phyloP scores from a whole-genome alignment of 2,888 invertebrate genomes.

The Callinectes sapidus region DNA sequence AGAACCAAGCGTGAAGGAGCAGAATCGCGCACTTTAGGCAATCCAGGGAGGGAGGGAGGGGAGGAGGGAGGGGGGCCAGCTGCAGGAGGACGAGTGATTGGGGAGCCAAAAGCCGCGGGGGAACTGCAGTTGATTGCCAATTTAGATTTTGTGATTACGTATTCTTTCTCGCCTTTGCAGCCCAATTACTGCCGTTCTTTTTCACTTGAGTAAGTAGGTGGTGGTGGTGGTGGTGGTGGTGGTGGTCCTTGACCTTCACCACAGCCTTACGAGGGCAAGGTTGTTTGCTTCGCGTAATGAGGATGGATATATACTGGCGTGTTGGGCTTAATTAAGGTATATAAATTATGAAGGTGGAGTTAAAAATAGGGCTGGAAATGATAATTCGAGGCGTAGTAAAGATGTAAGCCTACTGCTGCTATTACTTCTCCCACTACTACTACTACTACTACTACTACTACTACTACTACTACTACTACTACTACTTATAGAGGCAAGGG shows the following conservation, averaged over 20 bases:
- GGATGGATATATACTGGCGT: constrained; percentile 8
- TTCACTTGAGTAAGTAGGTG: neutral
- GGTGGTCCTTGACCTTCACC: neutral
- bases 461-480: neutral
- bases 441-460: neutral
- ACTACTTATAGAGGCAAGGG: neutral
- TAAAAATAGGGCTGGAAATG: neutral
- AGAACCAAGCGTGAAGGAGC: neutral
- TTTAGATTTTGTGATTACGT: constrained; percentile 33
- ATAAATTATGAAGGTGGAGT: constrained; percentile 3
- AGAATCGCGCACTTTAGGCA: neutral
- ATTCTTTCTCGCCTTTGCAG: constrained; percentile 19
- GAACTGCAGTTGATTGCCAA: constrained; percentile 15
- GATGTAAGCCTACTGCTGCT: neutral
- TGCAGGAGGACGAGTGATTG: neutral
- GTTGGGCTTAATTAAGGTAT: neutral
- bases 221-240: neutral
- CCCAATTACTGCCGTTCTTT: neutral
- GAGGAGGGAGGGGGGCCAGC: neutral
- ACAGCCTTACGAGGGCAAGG: neutral
- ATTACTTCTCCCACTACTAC: neutral
- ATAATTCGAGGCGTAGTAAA: neutral
- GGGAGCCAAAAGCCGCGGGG: neutral
- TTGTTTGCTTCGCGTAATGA: constrained; percentile 21
- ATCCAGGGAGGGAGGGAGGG: neutral